Base-by-base conservation (phyloP, 2,797 vertebrate species). In the Syncerus caffer region DNA sequence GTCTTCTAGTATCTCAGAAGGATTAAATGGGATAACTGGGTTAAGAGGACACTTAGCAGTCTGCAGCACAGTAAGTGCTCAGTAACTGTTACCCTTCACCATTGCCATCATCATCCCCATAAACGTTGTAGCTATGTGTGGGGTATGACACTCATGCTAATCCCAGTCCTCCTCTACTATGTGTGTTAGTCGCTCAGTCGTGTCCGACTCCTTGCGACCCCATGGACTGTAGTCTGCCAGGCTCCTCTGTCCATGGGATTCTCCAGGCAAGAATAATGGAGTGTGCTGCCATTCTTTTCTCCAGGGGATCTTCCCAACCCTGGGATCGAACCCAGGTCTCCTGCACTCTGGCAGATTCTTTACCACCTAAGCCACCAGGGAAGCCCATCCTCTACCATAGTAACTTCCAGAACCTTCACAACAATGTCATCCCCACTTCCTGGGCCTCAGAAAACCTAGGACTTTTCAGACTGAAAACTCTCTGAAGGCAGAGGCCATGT, bases 371-470 rank as follows among this genome's bases (percentile, higher is more conserved):
- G 71, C 38, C 23, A 76, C 12, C 21, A 76, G 71, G 71, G 71
- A 76, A 76, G 38, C 38, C 38, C 71, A 25, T 90, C 60, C 53
- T 67, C 31, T 42, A 64, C 79, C 23, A 38, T 0, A 42, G n/a
- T 62, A 76, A 93, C 53, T 76, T 23, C 45, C 11, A 12, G 62
- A 93, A 80, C 15, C 47, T 62, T 78, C 62, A 50, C 55, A 53
- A 80, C 12, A 19, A 29, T n/a, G 3, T 62, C 19, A 78, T 25
- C 64, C 71, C 76, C 38, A 87, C 58, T 62, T 62, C 29, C 12
- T 42, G 64, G 90, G 96, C 87, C 62, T 90, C 90, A 95, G 93
- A 90, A 89, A 96, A 93, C 23, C 51, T 55, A 62, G 64, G 47
- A 31, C 82, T 87, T 90, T 89, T 87, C 89, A 79, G 50, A 62